phyloP scores from a whole-genome alignment of 64 coral and sea anemone species.

The Actinia equina region DNA sequence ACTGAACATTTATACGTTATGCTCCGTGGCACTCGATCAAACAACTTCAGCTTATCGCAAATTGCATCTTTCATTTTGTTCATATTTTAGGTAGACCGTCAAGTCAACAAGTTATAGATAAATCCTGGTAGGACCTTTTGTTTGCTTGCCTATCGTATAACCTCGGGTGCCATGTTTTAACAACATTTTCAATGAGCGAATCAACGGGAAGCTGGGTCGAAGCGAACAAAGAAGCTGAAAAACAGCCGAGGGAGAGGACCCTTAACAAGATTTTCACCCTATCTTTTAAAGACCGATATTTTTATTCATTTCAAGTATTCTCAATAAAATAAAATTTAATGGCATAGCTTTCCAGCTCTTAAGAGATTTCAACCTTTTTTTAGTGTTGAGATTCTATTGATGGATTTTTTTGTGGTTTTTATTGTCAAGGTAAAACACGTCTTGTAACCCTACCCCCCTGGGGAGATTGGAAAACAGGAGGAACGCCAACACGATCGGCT shows the following conservation, averaged over 20 bases:
- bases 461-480: conserved; percentile 14
- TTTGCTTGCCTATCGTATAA: conserved; percentile 92
- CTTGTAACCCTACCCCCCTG: conserved; percentile 18
- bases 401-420: background rate
- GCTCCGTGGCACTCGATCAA: conserved; percentile 36
- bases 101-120: conserved; percentile 95
- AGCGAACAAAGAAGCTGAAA: conserved; percentile 58
- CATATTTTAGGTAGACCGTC: conserved; percentile 88
- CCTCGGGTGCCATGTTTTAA: conserved; percentile 91
- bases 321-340: background rate
- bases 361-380: background rate
- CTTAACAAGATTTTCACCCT: background rate
- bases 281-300: background rate
- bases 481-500: conserved; percentile 49
- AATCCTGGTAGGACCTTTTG: conserved; percentile 82
- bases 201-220: conserved; percentile 57
- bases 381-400: background rate
- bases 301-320: background rate
- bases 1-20: conserved; percentile 43
- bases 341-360: background rate
- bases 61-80: conserved; percentile 97
- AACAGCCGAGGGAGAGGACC: background rate
- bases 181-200: conserved; percentile 68
- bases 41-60: conserved; percentile 58
- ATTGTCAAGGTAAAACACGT: background rate